phyloP scores from a whole-genome alignment of 2,888 invertebrate species.

The Heteromurus nitidus region DNA sequence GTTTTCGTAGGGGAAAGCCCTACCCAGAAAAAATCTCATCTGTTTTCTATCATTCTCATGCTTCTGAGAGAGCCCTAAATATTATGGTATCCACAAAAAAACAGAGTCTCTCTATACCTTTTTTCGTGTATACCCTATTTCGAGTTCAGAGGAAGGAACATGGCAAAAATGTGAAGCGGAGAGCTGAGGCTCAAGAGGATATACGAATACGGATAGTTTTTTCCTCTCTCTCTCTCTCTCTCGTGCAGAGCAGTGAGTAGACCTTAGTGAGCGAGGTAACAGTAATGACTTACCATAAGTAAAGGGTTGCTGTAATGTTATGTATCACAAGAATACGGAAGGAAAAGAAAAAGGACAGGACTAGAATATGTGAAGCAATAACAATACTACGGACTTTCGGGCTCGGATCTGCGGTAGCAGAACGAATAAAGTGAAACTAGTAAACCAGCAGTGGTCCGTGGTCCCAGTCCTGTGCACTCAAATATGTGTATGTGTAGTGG shows the following conservation, averaged over 20 bases:
- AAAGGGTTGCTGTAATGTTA: too few relatives aligned
- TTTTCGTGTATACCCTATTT: neutral
- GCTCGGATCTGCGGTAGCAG: neutral
- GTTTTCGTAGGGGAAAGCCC: constrained; percentile 48
- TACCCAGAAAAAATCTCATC: constrained; percentile 57
- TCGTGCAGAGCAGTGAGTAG: too few relatives aligned
- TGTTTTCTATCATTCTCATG: constrained; percentile 54
- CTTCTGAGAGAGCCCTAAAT: neutral
- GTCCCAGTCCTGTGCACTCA: neutral
- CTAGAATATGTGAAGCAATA: constrained; percentile 1
- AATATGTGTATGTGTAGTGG: neutral
- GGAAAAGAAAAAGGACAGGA: constrained; percentile 30
- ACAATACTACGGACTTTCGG: constrained; percentile 9
- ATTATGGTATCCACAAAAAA: neutral
- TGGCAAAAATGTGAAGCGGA: neutral
- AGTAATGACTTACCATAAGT: too few relatives aligned
- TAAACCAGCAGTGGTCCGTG: too few relatives aligned
- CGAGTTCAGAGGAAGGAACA: neutral
- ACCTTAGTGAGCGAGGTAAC: too few relatives aligned
- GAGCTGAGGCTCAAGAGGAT: too few relatives aligned
- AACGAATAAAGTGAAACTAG: too few relatives aligned
- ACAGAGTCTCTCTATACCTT: neutral
- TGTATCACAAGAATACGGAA: constrained; percentile 46
- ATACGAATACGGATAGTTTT: too few relatives aligned
- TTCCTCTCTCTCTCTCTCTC: too few relatives aligned